These are phyloP conservation scores for Limnothrissa miodon DNA, from an alignment of 2,113 vertebrate species.

Conservation along the genomic window DNA sequence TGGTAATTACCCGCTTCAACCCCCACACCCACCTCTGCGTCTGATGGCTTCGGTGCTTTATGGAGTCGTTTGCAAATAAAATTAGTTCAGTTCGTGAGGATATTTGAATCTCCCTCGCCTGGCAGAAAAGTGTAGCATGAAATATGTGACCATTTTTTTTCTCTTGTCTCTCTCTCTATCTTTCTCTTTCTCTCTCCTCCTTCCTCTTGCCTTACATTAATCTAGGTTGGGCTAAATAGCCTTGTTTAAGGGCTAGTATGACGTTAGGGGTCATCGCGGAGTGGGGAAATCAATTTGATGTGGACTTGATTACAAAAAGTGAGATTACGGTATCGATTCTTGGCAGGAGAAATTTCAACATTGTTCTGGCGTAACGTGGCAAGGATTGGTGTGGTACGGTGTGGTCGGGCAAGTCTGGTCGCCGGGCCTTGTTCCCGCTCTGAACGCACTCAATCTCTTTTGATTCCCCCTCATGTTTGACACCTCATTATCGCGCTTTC, in stretches of 20 bases:
- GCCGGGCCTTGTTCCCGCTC: slow-evolving; percentile 16
- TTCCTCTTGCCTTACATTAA: slow-evolving; percentile 62
- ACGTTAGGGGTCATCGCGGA: slow-evolving; percentile 66
- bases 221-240: slow-evolving; percentile 66
- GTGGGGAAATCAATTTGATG: slow-evolving; percentile 68
- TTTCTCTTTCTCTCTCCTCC: slow-evolving; percentile 25
- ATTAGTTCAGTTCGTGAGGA: slow-evolving; percentile 22
- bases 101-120: slow-evolving; percentile 26
- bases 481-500: slow-evolving; percentile 17
- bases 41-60: slow-evolving; percentile 20
- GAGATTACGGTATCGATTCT: slow-evolving; percentile 67
- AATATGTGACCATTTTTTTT: slow-evolving; percentile 27
- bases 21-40: slow-evolving; percentile 10
- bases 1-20: slow-evolving; percentile 36
- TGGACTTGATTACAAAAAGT: slow-evolving; percentile 57
- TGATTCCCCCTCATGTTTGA: slow-evolving; percentile 17
- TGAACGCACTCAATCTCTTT: slow-evolving; percentile 22
- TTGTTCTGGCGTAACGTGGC: slow-evolving; percentile 49
- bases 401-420: slow-evolving; percentile 37
- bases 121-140: not conserved
- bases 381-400: not conserved
- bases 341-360: slow-evolving; percentile 57
- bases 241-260: slow-evolving; percentile 72
- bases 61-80: slow-evolving; percentile 33
- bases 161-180: not conserved